A percentile compares a stretch with the other conserved stretches of the same genome.
Conservation (phyloP, 1,140 invertebrate genomes). For the Calephelis virginiensis region DNA sequence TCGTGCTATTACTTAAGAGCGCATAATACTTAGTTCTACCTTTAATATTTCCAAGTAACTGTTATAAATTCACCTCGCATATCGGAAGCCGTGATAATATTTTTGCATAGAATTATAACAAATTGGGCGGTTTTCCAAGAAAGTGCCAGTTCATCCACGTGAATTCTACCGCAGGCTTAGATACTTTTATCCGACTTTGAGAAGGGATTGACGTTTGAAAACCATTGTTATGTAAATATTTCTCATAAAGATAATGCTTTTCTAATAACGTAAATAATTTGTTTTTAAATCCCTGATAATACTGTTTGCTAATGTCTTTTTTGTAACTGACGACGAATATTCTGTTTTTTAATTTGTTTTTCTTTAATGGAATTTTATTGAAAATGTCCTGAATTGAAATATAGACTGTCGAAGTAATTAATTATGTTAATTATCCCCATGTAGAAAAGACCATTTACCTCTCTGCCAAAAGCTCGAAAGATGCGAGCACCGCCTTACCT, state of each 20-base stretch:
- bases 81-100: background rate
- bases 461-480: no score
- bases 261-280: background rate
- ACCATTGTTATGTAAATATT: slow-evolving; percentile 1
- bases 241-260: slow-evolving; percentile 4
- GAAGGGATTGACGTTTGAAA: slow-evolving; percentile 6
- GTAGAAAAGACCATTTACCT: no score
- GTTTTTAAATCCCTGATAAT: background rate
- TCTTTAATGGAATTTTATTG: no score
- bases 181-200: slow-evolving; percentile 14
- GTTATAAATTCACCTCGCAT: background rate
- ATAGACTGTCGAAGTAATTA: no score
- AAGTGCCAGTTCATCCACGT: background rate
- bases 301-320: no score
- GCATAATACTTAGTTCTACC: background rate
- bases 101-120: background rate
- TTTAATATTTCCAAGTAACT: background rate
- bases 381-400: no score
- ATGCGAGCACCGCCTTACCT: no score
- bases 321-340: no score
- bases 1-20: no score
- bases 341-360: no score
- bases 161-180: background rate
- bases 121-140: background rate
- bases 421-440: no score